A percentile compares a stretch with the other conserved stretches of the same genome.
phyloP scores from a whole-genome alignment of 2,888 invertebrate species.

The Erebia epiphron region DNA sequence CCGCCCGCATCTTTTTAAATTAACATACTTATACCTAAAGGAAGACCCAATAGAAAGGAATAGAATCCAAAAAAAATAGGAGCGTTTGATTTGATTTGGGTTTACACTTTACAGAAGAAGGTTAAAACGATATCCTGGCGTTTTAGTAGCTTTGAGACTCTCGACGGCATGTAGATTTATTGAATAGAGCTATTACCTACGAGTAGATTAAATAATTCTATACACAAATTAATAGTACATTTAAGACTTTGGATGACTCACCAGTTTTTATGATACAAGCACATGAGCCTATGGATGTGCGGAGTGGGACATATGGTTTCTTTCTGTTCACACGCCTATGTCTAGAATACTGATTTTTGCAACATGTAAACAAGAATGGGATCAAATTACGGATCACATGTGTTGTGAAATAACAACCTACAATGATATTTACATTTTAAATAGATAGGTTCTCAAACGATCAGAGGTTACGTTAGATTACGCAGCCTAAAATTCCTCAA shows the following conservation, averaged over 20 bases:
- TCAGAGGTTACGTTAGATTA: not conserved
- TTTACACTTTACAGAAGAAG: not conserved
- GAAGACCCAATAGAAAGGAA: too few species aligned
- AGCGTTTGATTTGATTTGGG: too few species aligned
- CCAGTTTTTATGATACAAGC: conserved; percentile 28
- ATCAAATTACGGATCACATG: not conserved
- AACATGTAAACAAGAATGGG: conserved; percentile 26
- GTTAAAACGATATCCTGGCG: not conserved
- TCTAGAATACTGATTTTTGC: conserved; percentile 39
- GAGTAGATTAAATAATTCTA: not conserved
- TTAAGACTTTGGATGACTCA: conserved; percentile 27
- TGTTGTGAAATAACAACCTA: not conserved
- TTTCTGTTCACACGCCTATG: conserved; percentile 43
- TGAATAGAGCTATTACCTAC: not conserved
- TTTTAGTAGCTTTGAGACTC: too few species aligned
- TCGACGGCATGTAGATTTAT: too few species aligned
- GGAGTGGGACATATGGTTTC: conserved; percentile 40
- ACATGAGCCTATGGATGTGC: conserved; percentile 24
- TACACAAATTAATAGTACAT: not conserved
- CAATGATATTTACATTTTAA: not conserved
- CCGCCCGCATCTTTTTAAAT: conserved; percentile 14
- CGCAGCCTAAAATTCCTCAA: not conserved
- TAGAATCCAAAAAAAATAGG: too few species aligned
- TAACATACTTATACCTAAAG: too few species aligned
- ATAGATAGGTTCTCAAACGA: not conserved